Conservation (phyloP, 2,113 vertebrate species). For the Chamaea fasciata region DNA sequence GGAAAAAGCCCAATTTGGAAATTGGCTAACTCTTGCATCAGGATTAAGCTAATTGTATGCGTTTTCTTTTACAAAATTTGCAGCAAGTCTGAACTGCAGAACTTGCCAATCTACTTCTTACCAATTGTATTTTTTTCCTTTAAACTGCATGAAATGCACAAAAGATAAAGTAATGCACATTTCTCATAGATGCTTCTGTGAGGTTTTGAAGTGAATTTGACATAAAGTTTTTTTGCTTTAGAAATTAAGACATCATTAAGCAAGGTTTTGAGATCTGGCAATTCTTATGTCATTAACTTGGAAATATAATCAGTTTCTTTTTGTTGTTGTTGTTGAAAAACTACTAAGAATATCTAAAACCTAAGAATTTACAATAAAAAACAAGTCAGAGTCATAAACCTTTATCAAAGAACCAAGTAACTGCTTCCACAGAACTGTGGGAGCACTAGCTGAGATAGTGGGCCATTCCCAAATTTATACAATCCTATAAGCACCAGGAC, state of each 20-base stretch:
- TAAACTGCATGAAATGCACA: background rate
- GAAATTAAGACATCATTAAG: background rate
- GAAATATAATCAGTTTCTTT: background rate
- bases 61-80: background rate
- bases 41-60: background rate
- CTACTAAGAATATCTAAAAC: background rate
- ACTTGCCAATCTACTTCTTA: background rate
- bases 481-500: background rate
- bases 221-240: background rate
- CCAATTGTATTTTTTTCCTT: background rate
- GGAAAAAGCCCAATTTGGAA: background rate
- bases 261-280: fast-evolving
- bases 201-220: background rate
- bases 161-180: background rate
- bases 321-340: background rate
- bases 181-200: background rate
- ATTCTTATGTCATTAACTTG: background rate
- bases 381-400: background rate
- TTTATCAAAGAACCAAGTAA: background rate
- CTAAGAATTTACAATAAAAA: background rate
- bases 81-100: background rate
- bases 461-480: background rate
- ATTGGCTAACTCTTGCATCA: background rate
- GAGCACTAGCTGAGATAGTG: background rate
- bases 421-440: background rate